These are phyloP conservation scores for Anas flavirostris DNA, from an alignment of 2,797 vertebrate species.

Conservation along the genomic window DNA sequence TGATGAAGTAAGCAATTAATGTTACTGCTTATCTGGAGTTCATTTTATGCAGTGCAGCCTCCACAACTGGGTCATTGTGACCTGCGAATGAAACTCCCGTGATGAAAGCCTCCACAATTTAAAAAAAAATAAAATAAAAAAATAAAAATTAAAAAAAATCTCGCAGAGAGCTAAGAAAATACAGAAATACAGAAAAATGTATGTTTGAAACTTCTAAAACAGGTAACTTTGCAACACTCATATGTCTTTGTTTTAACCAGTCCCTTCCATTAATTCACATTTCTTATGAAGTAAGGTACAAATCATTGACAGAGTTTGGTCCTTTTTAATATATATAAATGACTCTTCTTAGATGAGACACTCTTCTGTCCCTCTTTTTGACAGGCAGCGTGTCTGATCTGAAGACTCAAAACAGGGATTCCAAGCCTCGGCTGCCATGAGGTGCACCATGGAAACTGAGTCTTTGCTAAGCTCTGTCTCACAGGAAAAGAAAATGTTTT, in stretches of 20 bases:
- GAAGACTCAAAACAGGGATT: too few species aligned
- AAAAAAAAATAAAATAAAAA: too few species aligned
- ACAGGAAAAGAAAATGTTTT: neutral
- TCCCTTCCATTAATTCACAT: neutral
- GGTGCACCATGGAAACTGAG: neutral
- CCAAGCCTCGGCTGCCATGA: neutral
- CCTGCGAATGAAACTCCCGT: neutral
- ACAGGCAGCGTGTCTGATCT: neutral
- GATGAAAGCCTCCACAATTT: neutral
- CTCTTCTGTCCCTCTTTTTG: neutral
- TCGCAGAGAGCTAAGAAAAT: neutral
- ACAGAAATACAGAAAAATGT: neutral
- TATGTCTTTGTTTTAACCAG: neutral
- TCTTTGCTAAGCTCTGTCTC: neutral
- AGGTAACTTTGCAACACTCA: neutral
- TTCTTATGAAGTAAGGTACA: neutral
- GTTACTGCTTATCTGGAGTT: slow-evolving; percentile 59
- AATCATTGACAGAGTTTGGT: neutral
- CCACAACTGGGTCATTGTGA: slow-evolving; percentile 26
- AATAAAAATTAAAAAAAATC: neutral
- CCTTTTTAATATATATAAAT: neutral
- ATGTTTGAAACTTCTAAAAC: neutral
- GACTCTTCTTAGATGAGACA: neutral
- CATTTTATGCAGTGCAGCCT: slow-evolving; percentile 50
- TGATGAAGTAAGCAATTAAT: slow-evolving; percentile 45